Conservation (phyloP, 2,888 invertebrate genomes). For the Dryocosmus kuriphilus region DNA sequence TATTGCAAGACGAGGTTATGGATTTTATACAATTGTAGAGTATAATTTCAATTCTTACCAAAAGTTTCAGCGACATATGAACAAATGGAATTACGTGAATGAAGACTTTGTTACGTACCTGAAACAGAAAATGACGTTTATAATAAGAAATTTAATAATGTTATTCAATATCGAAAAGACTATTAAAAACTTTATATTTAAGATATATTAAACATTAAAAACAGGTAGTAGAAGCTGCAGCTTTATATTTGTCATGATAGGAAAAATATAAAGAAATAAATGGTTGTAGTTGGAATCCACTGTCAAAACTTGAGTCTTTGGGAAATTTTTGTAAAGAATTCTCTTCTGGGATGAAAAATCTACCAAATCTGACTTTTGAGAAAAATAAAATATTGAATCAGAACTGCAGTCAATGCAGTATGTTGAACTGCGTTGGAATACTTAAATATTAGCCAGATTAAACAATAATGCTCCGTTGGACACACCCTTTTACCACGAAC, state of each 20-base stretch:
- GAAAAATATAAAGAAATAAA: no score
- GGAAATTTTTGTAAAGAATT: not conserved
- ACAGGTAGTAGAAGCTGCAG: no score
- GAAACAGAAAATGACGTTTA: conserved; percentile 27
- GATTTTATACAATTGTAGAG: conserved; percentile 18
- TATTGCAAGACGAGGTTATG: conserved; percentile 8
- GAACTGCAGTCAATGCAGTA: not conserved
- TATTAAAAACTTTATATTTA: not conserved
- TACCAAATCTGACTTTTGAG: not conserved
- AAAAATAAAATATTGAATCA: not conserved
- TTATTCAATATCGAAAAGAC: not conserved
- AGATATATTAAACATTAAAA: not conserved
- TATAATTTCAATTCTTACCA: conserved; percentile 19
- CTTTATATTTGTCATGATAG: no score
- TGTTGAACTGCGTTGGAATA: not conserved
- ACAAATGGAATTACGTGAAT: not conserved
- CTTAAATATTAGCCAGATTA: not conserved
- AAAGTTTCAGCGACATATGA: conserved; percentile 5
- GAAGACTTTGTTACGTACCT: conserved; percentile 21
- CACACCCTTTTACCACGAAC: conserved; percentile 43
- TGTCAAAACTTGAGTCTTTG: no score
- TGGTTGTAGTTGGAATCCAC: no score
- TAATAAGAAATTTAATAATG: not conserved
- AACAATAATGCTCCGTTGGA: not conserved
- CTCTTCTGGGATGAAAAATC: not conserved